Evolutionary conservation across 1,140 invertebrate genomes (phyloP), one percentile per base, ranked within the genome.

Genomic region (Drosophila pachea): DNA sequence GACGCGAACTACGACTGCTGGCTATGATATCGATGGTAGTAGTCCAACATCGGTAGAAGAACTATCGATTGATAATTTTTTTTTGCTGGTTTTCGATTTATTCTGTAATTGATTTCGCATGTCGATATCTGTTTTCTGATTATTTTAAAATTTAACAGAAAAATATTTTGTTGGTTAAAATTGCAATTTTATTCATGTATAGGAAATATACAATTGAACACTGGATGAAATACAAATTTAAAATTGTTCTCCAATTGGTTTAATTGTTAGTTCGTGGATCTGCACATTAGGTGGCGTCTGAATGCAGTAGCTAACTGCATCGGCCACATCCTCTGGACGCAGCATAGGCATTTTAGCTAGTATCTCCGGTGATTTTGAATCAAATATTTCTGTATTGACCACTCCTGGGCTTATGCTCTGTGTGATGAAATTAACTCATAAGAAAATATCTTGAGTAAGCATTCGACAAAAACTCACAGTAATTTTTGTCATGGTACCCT

Each of bases 331-430:
- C n/a, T 89, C 74, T 0, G 90, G 49, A 83, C 72, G 58, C 16
- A 74, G 89, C 89, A 89, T 87, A 0, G 73, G 60, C 78, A 54
- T 36, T 11, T 33, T 59, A 4, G 35, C 12, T 0, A 66, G 5
- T 60, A 74, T 9, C n/a, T 74, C 66, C 8, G 62, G 54, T 6
- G 65, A 78, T 2, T 29, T 38, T 5, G 60, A 32, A n/a, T 66
- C 65, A 8, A 88, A 70, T 7, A 88, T 88, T 60, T 88, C 83
- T 0, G 74, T 94, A 7, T 87, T 64, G 1, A 93, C 92, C 4
- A 91, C 76, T 4, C 93, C 93, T 0, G 93, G 93, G 43, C 93
- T 92, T 29, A 93, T 89, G 66, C 91, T 92, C 92, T 93, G 65
- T 4, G 81, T 73, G 48, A n/a, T 36, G 6, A 32, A 42, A 16